Evolutionary conservation across 2,888 invertebrate genomes (phyloP).

Genomic region (Noctua janthina): DNA sequence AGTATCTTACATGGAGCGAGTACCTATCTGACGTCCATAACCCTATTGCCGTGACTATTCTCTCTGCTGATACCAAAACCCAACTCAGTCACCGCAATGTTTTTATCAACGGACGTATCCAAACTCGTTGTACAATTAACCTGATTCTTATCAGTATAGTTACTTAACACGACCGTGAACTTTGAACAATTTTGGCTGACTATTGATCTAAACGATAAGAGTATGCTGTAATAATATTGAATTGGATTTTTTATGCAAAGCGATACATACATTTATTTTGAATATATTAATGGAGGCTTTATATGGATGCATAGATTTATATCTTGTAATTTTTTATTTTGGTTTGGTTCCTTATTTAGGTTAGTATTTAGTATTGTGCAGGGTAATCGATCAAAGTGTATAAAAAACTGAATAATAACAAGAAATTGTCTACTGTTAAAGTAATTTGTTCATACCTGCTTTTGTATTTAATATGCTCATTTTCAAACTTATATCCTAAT

Average conservation of each 20-base stretch:
- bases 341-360: constrained; percentile 15
- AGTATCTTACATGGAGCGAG: not conserved
- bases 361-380: constrained; percentile 11
- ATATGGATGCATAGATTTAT: constrained; percentile 46
- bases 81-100: not conserved
- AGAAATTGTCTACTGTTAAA: not conserved
- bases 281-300: constrained; percentile 54
- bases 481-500: not conserved
- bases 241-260: constrained; percentile 60
- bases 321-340: constrained; percentile 37
- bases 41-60: not conserved
- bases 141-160: constrained; percentile 50
- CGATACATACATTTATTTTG: constrained; percentile 52
- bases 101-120: constrained; percentile 32
- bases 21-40: too few species aligned
- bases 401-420: not conserved
- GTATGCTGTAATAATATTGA: constrained; percentile 58
- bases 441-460: not conserved
- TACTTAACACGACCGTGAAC: constrained; percentile 58
- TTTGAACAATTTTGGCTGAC: constrained; percentile 55
- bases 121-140: constrained; percentile 53
- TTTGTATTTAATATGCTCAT: too few species aligned
- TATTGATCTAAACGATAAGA: constrained; percentile 58
- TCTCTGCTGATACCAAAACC: constrained; percentile 1
- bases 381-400: not conserved